Percentiles rank a stretch among this genome's conserved stretches.
Evolutionary conservation across 2,888 invertebrate genomes (phyloP).

Genomic region (Chorisops tibialis): DNA sequence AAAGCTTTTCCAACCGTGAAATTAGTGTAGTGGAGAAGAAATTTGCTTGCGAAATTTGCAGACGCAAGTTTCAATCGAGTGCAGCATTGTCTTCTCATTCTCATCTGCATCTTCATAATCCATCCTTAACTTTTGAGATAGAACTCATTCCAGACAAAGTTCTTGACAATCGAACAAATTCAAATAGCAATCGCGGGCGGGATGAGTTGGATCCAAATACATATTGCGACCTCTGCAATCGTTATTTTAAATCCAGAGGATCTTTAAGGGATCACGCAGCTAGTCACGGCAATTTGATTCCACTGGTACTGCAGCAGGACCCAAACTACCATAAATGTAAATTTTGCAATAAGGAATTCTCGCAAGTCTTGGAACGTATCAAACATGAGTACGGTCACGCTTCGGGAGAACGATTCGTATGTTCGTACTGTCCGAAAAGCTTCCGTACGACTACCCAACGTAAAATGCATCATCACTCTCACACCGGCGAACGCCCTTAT

Average conservation of each 20-base stretch:
- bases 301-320: neutral
- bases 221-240: neutral
- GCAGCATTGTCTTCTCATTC: no score
- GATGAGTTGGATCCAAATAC: no score
- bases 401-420: slow-evolving; percentile 25
- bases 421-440: slow-evolving; percentile 29
- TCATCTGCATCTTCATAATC: neutral
- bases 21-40: no score
- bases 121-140: neutral
- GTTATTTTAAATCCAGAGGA: neutral
- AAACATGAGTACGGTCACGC: slow-evolving; percentile 28
- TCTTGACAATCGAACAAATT: neutral
- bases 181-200: no score
- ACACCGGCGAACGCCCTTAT: slow-evolving; percentile 33
- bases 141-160: neutral
- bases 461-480: slow-evolving; percentile 31
- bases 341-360: slow-evolving; percentile 32
- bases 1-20: no score
- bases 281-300: neutral
- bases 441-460: slow-evolving; percentile 34
- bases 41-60: neutral
- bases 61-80: neutral
- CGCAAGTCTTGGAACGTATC: slow-evolving; percentile 23
- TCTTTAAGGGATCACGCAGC: neutral
- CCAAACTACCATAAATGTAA: slow-evolving; percentile 27